Base-by-base conservation (phyloP, 2,888 invertebrate genomes). In the Meiosimyza decipiens region DNA sequence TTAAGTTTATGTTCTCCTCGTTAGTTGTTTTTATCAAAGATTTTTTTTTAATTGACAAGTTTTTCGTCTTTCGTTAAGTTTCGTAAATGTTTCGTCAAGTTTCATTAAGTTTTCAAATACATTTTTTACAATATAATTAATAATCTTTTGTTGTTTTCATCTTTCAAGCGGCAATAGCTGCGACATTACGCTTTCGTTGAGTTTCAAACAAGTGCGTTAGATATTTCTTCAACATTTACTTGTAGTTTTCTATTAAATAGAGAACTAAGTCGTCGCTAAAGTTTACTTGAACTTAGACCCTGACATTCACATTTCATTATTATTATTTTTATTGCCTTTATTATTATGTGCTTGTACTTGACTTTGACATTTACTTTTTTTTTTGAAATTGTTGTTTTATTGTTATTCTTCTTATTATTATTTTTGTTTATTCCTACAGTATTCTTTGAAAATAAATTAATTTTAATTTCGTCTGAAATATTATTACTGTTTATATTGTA, bases 51-150 rank as follows among this genome's bases (percentile, higher is more conserved):
- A n/a, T n/a, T 52, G 33, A 6, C 4, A 15, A 33, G 28, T 51
- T 65, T 65, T 64, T 40, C 3, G 22, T 1, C 13, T 65, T 65
- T 65, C 52, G 52, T 64, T 52, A 22, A 65, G 52, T 65, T 51
- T 51, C n/a, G 6, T 1, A 51, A 51, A 15, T 9, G 22, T 15
- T 63, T 47, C 49, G 49, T 65, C 52, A 57, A 67, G n/a, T 68
- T 57, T 59, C 28, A 7, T 60, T 33, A 12, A 40, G 60, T 15
- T 12, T 3, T 1, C 7, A 12, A 28, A 28, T 28, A 11, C 3
- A 3, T 13, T 13, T 60, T 15, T 15, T 12, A 5, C 6, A 22
- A n/a, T 9, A 40, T 40, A 40, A 9, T 40, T 40, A 1, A 1
- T 40, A 15, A 15, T n/a, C 7, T 33, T 12, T 6, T 60, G 13